Evolutionary conservation across 2,888 invertebrate species (phyloP), one percentile per base, ranked within the genome.

Genomic region (Xylophagus ater): DNA sequence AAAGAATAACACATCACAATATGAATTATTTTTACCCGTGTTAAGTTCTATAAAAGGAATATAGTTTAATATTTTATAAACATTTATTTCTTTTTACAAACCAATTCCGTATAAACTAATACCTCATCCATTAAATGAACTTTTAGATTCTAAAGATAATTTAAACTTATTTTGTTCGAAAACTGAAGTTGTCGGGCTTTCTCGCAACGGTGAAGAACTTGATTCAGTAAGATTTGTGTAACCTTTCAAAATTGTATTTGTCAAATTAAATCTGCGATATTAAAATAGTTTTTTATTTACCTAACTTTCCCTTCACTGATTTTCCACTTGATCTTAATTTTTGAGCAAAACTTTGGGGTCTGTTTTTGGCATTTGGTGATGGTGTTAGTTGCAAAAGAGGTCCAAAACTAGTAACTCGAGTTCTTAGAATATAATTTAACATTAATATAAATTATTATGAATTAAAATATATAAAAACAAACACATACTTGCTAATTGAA

Each of bases 321-420:
- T 85, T 86, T 15, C 86, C 81, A 0, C 87, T 88, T 8, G 86
- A 84, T 20, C 87, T 69, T 20, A 89, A 66, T 56, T 88, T 85
- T 61, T 89, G 88, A 0, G 89, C 88, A 58, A 90, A 86, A 50
- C 85, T 87, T 61, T 88, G 87, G 1, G 88, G 88, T 1, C 88
- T 64, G 40, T 66, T 60, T 51, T 66, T 52, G 46, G 60, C 57
- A 47, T 58, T 60, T 6, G 64, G 62, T 4, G 65, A 64, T 1
- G 63, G 62, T n/a, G 63, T 62, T 8, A 63, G 32, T 29, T 62
- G 60, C 37, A 64, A 59, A 8, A 64, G 50, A 10, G 62, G 60
- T 1, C 58, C 58, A 12, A 60, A 41, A 2, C 56, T 57, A 24
- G 56, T 48, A 2, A 58, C 51, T 18, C 63, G 58, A 9, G 49